These are phyloP conservation scores for Linyphia triangularis DNA, from an alignment of 2,888 invertebrate genomes.

Conservation along the genomic window DNA sequence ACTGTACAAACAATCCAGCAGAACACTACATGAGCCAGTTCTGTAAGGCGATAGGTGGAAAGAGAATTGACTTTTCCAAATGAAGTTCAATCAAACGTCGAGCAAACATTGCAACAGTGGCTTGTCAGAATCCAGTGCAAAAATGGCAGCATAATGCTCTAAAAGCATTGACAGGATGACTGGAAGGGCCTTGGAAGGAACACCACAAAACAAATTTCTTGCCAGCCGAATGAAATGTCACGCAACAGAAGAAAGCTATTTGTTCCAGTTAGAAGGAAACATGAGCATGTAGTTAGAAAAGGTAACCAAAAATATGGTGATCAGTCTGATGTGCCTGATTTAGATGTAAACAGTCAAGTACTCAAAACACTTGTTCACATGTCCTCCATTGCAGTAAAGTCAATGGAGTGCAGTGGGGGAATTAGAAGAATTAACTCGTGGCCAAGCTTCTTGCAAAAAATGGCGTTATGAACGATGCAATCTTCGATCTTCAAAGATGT, in stretches of 20 bases:
- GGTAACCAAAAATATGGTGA: too few relatives aligned
- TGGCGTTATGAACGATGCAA: too few relatives aligned
- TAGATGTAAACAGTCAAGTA: neutral
- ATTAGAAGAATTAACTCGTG: too few relatives aligned
- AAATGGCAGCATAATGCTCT: neutral
- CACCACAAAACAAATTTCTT: neutral
- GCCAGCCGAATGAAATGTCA: neutral
- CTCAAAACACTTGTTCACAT: neutral
- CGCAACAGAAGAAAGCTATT: neutral
- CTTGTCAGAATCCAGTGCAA: slow-evolving; percentile 28
- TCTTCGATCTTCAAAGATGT: too few relatives aligned
- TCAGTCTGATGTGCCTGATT: neutral
- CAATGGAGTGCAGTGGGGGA: too few relatives aligned
- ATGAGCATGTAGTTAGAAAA: neutral
- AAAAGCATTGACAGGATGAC: neutral
- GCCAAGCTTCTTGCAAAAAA: too few relatives aligned
- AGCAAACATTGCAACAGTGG: slow-evolving; percentile 6
- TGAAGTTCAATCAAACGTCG: too few relatives aligned
- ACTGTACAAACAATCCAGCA: slow-evolving; percentile 21
- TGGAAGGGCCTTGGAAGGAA: neutral
- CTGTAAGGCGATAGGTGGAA: slow-evolving; percentile 19
- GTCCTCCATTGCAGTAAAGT: neutral
- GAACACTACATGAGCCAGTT: slow-evolving; percentile 39
- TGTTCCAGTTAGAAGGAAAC: neutral
- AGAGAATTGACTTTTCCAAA: slow-evolving; percentile 33